Conservation (phyloP, 2,113 vertebrate genomes). For the Pluvialis apricaria region DNA sequence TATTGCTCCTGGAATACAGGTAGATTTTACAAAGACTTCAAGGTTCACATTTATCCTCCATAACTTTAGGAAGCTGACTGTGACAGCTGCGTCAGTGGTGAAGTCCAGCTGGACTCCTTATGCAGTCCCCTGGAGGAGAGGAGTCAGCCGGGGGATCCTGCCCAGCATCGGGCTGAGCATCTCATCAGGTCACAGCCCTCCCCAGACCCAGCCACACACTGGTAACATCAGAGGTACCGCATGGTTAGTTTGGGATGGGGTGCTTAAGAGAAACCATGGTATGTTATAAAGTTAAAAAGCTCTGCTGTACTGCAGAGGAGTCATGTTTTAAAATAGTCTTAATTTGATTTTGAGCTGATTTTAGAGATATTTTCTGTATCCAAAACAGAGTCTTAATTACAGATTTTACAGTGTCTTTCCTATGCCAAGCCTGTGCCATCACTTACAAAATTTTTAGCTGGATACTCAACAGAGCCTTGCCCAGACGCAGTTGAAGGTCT, state of each 20-base stretch:
- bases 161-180: accelerated
- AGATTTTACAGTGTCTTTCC: not conserved
- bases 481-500: not conserved
- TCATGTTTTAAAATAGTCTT: not conserved
- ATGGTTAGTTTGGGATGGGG: accelerated
- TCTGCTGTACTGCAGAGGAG: not conserved
- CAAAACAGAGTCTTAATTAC: not conserved
- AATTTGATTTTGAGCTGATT: not conserved
- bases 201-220: not conserved
- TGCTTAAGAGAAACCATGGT: not conserved
- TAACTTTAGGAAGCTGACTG: not conserved
- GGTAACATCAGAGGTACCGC: not conserved
- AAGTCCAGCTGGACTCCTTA: not conserved
- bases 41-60: not conserved
- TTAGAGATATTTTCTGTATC: not conserved
- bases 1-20: not conserved
- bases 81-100: not conserved
- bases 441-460: not conserved
- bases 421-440: not conserved
- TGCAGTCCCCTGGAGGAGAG: not conserved
- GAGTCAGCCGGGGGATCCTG: accelerated
- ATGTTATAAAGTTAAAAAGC: not conserved
- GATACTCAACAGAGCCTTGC: not conserved
- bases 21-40: not conserved
- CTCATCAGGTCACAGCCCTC: not conserved